Evolutionary conservation across 2,113 vertebrate species (phyloP).

Genomic region (Hypanus sabinus): DNA sequence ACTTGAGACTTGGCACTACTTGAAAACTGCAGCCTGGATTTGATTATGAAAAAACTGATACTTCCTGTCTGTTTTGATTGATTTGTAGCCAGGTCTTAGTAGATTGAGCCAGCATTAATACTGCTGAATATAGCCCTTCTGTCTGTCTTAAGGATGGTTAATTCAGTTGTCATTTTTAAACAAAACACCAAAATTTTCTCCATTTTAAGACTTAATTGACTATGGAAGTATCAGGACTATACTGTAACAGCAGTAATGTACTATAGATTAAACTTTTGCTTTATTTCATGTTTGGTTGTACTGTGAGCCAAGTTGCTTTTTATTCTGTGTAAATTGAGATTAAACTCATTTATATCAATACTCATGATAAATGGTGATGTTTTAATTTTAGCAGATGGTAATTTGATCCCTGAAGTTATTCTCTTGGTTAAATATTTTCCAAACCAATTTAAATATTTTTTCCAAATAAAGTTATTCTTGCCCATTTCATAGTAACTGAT

Average conservation of each 20-base stretch:
- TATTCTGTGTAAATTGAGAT: background rate
- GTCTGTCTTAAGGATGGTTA: background rate
- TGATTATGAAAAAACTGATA: background rate
- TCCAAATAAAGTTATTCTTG: background rate
- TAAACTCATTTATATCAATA: background rate
- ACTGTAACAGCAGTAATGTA: background rate
- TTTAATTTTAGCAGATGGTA: background rate
- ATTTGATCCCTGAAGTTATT: background rate
- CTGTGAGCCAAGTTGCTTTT: background rate
- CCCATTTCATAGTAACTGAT: background rate
- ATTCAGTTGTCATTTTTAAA: background rate
- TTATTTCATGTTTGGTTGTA: background rate
- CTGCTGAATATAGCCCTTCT: background rate
- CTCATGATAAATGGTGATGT: background rate
- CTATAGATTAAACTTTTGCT: background rate
- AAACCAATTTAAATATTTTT: background rate
- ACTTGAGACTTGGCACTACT: background rate
- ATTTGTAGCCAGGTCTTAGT: background rate
- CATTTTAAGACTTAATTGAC: background rate
- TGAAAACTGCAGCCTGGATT: background rate
- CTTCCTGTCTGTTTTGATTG: background rate
- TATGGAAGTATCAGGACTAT: background rate
- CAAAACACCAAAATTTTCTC: background rate
- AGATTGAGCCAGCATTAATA: background rate
- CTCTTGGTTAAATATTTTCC: background rate